These are phyloP conservation scores for Camponotus vicinus DNA, from an alignment of 1,140 invertebrate species.

Conservation along the genomic window DNA sequence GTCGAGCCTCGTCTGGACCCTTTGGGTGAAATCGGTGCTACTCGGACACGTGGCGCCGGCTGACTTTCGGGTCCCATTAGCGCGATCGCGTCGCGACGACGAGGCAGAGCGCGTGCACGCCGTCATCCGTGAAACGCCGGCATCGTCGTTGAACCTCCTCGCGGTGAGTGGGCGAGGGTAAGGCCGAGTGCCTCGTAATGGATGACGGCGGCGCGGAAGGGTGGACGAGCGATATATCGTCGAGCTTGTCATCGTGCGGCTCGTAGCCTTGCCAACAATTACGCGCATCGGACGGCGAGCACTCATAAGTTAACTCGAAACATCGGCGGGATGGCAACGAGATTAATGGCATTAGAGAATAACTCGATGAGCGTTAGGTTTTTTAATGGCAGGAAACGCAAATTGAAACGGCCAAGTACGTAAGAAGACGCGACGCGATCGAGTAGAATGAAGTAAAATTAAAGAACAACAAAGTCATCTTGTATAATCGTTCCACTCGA, in stretches of 20 bases:
- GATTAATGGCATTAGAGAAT: constrained; percentile 45
- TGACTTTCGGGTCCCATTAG: constrained; percentile 72
- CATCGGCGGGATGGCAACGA: constrained; percentile 22
- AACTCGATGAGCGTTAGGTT: background rate
- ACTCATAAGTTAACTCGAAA: constrained; percentile 42
- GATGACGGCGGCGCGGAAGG: constrained; percentile 70
- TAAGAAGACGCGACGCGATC: too few species aligned
- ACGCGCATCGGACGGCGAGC: constrained; percentile 34
- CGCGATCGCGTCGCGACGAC: constrained; percentile 60
- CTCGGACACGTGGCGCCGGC: constrained; percentile 71
- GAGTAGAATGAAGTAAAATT: background rate
- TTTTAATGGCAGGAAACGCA: background rate
- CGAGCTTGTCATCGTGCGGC: constrained; percentile 64
- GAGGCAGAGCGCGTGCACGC: constrained; percentile 52
- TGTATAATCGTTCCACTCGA: background rate
- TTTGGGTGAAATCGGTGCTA: constrained; percentile 56
- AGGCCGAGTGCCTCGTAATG: constrained; percentile 67
- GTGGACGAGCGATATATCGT: constrained; percentile 74
- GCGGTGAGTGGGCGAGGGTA: constrained; percentile 74
- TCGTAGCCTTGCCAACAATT: constrained; percentile 62
- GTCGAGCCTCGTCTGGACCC: background rate
- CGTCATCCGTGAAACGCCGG: constrained; percentile 75
- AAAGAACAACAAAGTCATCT: background rate
- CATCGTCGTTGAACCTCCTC: constrained; percentile 75
- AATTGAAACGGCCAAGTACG: too few species aligned